Conservation (phyloP, 2,888 invertebrate species). For the Ptychoptera contaminata region DNA sequence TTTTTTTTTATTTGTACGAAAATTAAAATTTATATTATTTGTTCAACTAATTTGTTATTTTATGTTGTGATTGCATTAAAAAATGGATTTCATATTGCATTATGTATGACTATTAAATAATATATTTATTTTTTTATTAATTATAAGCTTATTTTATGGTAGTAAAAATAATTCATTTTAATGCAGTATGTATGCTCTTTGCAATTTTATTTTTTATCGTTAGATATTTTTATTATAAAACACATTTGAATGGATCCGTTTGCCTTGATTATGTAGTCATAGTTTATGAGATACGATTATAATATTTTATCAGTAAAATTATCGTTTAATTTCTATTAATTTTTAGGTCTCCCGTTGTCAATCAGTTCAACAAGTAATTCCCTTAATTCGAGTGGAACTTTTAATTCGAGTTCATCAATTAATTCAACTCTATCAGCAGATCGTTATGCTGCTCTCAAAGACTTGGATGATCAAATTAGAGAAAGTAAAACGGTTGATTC, state of each 20-base stretch:
- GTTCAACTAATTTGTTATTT: neutral
- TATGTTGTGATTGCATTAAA: neutral
- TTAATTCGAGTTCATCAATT: constrained; percentile 16
- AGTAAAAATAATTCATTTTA: neutral
- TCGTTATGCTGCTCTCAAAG: constrained; percentile 89
- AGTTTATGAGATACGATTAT: no score
- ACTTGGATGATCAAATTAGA: constrained; percentile 65
- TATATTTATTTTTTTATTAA: neutral
- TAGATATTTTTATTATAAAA: no score
- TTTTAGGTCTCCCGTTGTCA: constrained; percentile 24
- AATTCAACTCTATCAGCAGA: constrained; percentile 45
- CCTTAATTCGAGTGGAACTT: constrained; percentile 16
- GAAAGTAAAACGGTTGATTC: constrained; percentile 25
- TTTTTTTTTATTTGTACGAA: no score
- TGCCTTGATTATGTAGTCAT: no score
- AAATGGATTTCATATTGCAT: neutral
- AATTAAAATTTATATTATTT: no score
- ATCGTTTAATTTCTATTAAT: no score
- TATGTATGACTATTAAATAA: neutral
- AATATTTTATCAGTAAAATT: no score
- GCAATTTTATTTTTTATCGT: no score
- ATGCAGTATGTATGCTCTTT: no score
- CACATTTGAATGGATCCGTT: no score
- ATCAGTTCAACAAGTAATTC: constrained; percentile 15
- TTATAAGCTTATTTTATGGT: neutral